Evolutionary conservation across 2,888 invertebrate genomes (phyloP).

Genomic region (Eremobia ochroleuca): DNA sequence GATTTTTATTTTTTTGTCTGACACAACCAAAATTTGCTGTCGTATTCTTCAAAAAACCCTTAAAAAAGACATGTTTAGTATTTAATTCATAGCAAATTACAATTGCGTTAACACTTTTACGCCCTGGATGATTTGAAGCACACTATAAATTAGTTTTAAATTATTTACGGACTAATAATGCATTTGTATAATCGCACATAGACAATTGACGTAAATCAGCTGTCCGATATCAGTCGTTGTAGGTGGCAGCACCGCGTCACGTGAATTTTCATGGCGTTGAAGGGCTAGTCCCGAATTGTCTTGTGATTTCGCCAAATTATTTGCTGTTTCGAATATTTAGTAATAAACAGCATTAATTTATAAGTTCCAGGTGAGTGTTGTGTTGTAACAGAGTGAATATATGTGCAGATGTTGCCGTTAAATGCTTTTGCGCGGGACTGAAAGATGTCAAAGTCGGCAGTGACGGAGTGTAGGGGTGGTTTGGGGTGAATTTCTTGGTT

Average conservation of each 20-base stretch:
- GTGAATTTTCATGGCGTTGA: constrained; percentile 92
- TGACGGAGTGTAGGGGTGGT: constrained; percentile 84
- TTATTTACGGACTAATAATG: constrained; percentile 18
- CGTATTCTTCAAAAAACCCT: background rate
- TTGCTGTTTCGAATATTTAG: constrained; percentile 88
- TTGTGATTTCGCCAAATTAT: constrained; percentile 91
- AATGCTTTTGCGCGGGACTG: constrained; percentile 85
- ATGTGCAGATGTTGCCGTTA: constrained; percentile 59
- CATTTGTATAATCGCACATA: constrained; percentile 74
- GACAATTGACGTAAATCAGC: constrained; percentile 91
- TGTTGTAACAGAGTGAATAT: constrained; percentile 67
- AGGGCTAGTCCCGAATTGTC: constrained; percentile 91
- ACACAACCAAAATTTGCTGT: constrained; percentile 26
- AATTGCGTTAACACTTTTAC: background rate
- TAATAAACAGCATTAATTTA: constrained; percentile 88
- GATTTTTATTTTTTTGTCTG: constrained; percentile 28
- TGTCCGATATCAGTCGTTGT: constrained; percentile 87
- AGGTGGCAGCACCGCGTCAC: constrained; percentile 92
- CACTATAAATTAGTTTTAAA: background rate
- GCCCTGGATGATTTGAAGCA: background rate
- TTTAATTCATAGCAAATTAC: background rate
- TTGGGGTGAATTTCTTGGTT: constrained; percentile 83
- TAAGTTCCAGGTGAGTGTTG: constrained; percentile 87
- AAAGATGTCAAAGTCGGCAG: constrained; percentile 85
- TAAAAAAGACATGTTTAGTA: background rate